phyloP scores from a whole-genome alignment of 2,888 invertebrate species.

The Clanis bilineata region DNA sequence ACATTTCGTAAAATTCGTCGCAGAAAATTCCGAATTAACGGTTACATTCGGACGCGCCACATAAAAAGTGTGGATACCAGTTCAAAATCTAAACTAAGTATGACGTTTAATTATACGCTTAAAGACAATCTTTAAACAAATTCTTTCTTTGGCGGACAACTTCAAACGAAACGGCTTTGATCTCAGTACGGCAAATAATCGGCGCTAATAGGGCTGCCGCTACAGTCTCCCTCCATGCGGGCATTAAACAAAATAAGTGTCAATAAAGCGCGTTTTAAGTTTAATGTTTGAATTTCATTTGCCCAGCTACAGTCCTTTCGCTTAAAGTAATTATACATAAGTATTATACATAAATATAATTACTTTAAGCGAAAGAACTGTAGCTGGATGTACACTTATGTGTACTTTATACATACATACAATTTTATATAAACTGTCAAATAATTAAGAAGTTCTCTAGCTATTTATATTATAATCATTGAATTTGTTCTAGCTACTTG shows the following conservation, averaged over 20 bases:
- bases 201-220: conserved; percentile 3
- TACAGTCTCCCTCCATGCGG: too few species aligned
- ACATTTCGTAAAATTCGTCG: conserved; percentile 8
- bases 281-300: background rate
- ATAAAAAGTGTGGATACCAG: conserved; percentile 12
- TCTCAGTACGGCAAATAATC: conserved; percentile 25
- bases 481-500: too few species aligned
- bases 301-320: background rate
- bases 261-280: background rate
- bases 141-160: conserved; percentile 18
- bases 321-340: background rate
- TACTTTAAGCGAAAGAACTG: background rate
- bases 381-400: too few species aligned
- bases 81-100: conserved; percentile 14
- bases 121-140: conserved; percentile 25
- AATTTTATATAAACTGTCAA: too few species aligned
- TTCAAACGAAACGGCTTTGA: conserved; percentile 23
- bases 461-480: too few species aligned
- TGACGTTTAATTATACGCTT: conserved; percentile 17
- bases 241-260: background rate
- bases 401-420: too few species aligned
- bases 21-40: conserved; percentile 15
- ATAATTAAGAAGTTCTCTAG: too few species aligned
- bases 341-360: too few species aligned
- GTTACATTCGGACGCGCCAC: conserved; percentile 11